These are phyloP conservation scores for Meandrusa payeni DNA, from an alignment of 2,888 invertebrate species.

Conservation along the genomic window DNA sequence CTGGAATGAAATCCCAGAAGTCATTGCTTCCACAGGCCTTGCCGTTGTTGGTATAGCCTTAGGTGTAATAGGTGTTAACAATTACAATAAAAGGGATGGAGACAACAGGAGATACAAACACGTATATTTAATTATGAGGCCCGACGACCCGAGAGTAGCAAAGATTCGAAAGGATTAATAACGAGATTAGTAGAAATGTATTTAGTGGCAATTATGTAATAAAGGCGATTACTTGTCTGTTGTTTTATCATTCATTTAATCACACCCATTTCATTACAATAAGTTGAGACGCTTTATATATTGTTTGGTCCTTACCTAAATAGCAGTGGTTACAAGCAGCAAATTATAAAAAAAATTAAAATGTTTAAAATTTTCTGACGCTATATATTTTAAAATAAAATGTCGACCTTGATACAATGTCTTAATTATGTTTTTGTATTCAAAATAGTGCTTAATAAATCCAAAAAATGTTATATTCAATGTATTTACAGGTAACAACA, in stretches of 20 bases:
- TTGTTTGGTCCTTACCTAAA: no score
- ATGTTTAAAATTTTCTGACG: no score
- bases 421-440: no score
- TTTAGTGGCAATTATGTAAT: conserved; percentile 64
- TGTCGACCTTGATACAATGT: no score
- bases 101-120: conserved; percentile 85
- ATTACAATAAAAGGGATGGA: conserved; percentile 80
- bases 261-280: no score
- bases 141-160: conserved; percentile 83
- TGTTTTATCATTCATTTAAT: conserved; percentile 5
- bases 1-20: conserved; percentile 87
- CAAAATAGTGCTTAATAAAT: no score
- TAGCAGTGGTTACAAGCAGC: no score
- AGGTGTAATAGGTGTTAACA: conserved; percentile 63
- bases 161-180: conserved; percentile 77
- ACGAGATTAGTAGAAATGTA: conserved; percentile 13
- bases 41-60: conserved; percentile 81
- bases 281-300: no score
- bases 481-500: no score
- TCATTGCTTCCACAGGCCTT: conserved; percentile 81
- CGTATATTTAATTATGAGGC: conserved; percentile 82
- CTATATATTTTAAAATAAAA: no score
- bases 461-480: no score
- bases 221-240: conserved; percentile 34
- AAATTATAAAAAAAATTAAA: no score